phyloP scores from a whole-genome alignment of 2,113 vertebrate species.

The Corapipo altera region DNA sequence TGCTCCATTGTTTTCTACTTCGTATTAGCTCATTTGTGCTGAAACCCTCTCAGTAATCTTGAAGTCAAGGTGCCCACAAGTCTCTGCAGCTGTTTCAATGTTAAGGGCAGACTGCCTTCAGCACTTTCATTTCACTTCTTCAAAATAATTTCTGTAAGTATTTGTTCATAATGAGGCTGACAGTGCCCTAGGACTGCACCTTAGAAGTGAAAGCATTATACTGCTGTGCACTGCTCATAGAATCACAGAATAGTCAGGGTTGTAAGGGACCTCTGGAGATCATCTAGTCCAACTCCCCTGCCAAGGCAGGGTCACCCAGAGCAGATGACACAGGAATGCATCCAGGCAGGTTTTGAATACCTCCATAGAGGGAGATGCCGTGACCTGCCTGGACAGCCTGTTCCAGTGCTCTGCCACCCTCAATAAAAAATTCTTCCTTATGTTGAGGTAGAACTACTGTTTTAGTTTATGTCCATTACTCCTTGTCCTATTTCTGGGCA shows the following conservation, averaged over 20 bases:
- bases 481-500: not conserved
- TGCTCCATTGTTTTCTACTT: not conserved
- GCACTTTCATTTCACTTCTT: not conserved
- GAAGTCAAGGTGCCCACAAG: rapidly evolving
- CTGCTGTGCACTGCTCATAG: not conserved
- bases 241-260: not conserved
- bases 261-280: not conserved
- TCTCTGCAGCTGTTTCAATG: not conserved
- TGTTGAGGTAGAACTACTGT: not conserved
- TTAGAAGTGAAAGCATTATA: not conserved
- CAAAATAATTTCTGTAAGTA: not conserved
- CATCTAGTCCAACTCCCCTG: not conserved
- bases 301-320: not conserved
- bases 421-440: not conserved
- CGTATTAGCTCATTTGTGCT: not conserved
- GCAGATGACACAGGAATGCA: not conserved
- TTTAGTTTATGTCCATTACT: not conserved
- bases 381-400: not conserved
- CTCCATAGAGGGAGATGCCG: not conserved
- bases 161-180: not conserved
- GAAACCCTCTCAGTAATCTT: not conserved
- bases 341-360: not conserved
- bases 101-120: not conserved
- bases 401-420: not conserved
- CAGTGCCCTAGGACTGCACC: not conserved